Conservation (phyloP, 2,113 vertebrate genomes). For the Colistium nudipinnis region DNA sequence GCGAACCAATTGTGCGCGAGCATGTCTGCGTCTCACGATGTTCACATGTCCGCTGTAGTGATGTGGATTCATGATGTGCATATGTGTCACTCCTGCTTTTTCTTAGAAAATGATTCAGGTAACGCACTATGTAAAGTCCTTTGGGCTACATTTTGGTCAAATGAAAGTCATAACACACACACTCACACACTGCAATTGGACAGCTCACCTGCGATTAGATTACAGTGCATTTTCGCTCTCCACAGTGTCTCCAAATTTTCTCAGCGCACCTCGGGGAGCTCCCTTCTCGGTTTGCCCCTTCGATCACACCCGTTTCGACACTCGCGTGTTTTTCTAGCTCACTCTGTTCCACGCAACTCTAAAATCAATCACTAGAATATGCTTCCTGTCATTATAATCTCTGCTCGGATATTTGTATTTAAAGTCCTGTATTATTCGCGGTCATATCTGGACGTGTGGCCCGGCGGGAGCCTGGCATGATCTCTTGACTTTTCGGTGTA, state of each 20-base stretch:
- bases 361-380: constrained; percentile 17
- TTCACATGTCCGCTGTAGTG: constrained; percentile 1
- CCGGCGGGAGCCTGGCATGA: not conserved
- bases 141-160: constrained; percentile 34
- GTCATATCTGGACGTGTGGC: constrained; percentile 27
- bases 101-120: constrained; percentile 55
- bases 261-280: constrained; percentile 58
- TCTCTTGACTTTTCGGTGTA: constrained; percentile 12
- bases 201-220: constrained; percentile 59
- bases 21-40: constrained; percentile 4
- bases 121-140: constrained; percentile 36
- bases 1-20: not conserved
- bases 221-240: constrained; percentile 43
- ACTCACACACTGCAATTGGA: constrained; percentile 17
- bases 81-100: not conserved
- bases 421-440: constrained; percentile 36
- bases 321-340: constrained; percentile 14
- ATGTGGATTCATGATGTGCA: constrained; percentile 25
- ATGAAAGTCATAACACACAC: constrained; percentile 42
- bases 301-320: constrained; percentile 34
- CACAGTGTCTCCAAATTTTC: constrained; percentile 61
- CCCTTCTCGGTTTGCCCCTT: constrained; percentile 45
- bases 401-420: constrained; percentile 32
- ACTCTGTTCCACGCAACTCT: constrained; percentile 15
- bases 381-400: constrained; percentile 36